Conservation (phyloP, 1,140 invertebrate genomes). For the Panulirus ornatus region DNA sequence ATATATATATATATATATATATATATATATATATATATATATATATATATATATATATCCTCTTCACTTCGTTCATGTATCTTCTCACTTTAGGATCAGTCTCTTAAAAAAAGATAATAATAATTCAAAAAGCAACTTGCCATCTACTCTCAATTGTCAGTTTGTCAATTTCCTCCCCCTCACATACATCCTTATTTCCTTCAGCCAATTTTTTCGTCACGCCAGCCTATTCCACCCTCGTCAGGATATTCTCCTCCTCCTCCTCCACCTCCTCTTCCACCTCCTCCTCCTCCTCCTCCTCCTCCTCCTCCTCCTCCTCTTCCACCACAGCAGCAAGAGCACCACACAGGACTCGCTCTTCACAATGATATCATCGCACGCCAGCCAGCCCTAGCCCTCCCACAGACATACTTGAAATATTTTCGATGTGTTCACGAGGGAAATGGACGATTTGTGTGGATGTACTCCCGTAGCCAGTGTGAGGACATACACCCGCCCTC, state of each 20-base stretch:
- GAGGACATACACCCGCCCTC: neutral
- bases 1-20: constrained; percentile 41
- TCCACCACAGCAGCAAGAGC: no score
- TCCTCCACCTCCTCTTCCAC: no score
- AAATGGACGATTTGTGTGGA: neutral
- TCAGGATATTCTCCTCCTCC: neutral
- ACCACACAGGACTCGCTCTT: no score
- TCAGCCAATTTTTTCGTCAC: no score
- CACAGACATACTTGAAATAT: neutral
- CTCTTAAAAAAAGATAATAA: neutral
- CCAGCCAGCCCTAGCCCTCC: neutral
- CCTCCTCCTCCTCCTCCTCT: no score
- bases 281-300: no score
- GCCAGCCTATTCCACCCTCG: no score
- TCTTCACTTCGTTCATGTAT: neutral
- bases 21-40: constrained; percentile 22
- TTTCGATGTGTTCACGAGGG: neutral
- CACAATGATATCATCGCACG: neutral
- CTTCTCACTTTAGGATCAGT: neutral
- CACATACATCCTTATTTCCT: no score
- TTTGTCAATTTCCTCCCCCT: no score
- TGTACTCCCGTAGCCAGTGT: neutral
- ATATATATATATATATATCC: neutral
- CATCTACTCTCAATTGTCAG: neutral
- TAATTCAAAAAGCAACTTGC: neutral